Base-by-base conservation (phyloP, 2,113 vertebrate species). In the Hirundichthys speculiger region DNA sequence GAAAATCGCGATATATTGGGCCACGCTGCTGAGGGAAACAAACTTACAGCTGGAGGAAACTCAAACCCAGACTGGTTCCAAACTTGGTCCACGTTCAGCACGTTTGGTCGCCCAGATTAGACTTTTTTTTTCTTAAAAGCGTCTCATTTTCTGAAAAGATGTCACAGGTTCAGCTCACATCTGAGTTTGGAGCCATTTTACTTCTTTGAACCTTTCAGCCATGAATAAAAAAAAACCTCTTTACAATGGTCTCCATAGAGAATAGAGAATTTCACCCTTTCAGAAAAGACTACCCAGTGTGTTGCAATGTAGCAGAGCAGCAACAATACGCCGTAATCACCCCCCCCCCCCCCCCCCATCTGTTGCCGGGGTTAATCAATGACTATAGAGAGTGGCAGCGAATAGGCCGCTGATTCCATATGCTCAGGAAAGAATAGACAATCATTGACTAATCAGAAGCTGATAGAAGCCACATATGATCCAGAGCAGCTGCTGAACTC, bases 371-470 rank as follows among this genome's bases (percentile, higher is more conserved):
- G 77, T 84, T 89, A 84, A 90, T 90, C 87, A 90, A 89, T 89
- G 87, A 64, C 86, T 88, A 90, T 86, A 89, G 86, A 89, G 86
- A 90, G 82, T 78, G 60, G 55, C 58, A 60, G 75, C 86, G 72
- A 90, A 90, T 89, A 84, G 79, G 70, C 70, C 43, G 68, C 89
- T 86, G 86, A 87, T 89, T 89, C 86, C 83, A 86, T 88, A 86
- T 74, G 83, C 75, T 80, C 54, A 10, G 67, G 50, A 76, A 83
- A 86, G 84, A 90, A 88, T 87, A 84, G 86, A 83, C 79, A 89
- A 90, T 89, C 86, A 89, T 75, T 55, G 82, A 79, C 89, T 89
- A 90, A 90, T 88, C 88, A 87, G 75, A 87, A 76, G 73, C 76
- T 83, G 77, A 86, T 82, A 70, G 83, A 76, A 85, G 69, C 81